Conservation (phyloP, 2,113 vertebrate species). For the Datnioides undecimradiatus region DNA sequence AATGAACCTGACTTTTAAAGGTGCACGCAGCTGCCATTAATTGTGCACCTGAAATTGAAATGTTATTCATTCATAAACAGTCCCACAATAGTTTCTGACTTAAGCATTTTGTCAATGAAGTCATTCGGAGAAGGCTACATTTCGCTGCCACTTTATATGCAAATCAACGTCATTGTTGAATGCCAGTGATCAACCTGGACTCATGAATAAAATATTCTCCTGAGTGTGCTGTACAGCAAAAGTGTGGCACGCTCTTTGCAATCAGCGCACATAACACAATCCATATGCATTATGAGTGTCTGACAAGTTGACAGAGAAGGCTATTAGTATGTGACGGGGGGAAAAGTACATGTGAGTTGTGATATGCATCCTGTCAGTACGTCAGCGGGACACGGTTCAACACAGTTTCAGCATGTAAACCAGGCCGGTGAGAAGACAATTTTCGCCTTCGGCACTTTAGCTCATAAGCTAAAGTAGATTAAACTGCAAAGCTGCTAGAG, state of each 20-base stretch:
- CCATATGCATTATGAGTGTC: conserved; percentile 27
- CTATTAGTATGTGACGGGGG: conserved; percentile 50
- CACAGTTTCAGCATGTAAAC: conserved; percentile 17
- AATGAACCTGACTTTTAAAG: conserved; percentile 20
- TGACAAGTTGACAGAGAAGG: conserved; percentile 53
- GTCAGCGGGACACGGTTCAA: conserved; percentile 39
- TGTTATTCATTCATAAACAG: conserved; percentile 50
- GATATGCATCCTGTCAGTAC: conserved; percentile 24
- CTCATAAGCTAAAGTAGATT: conserved; percentile 20
- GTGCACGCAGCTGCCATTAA: neutral
- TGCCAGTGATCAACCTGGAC: conserved; percentile 66
- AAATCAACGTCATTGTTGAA: conserved; percentile 71
- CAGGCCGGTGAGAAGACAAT: conserved; percentile 3
- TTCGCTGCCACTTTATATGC: conserved; percentile 80
- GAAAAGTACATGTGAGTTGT: conserved; percentile 35
- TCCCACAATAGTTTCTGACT: conserved; percentile 43
- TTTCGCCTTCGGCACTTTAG: conserved; percentile 13
- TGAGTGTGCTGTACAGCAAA: conserved; percentile 27
- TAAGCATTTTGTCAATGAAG: conserved; percentile 67
- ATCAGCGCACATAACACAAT: conserved; percentile 37
- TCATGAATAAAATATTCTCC: conserved; percentile 76
- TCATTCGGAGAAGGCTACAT: conserved; percentile 51
- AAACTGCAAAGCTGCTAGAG: conserved; percentile 1
- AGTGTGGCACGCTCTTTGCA: conserved; percentile 37
- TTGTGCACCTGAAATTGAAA: conserved; percentile 31